These are phyloP conservation scores for Porites rus DNA, from an alignment of 92 coral and sea anemone species.

Conservation along the genomic window DNA sequence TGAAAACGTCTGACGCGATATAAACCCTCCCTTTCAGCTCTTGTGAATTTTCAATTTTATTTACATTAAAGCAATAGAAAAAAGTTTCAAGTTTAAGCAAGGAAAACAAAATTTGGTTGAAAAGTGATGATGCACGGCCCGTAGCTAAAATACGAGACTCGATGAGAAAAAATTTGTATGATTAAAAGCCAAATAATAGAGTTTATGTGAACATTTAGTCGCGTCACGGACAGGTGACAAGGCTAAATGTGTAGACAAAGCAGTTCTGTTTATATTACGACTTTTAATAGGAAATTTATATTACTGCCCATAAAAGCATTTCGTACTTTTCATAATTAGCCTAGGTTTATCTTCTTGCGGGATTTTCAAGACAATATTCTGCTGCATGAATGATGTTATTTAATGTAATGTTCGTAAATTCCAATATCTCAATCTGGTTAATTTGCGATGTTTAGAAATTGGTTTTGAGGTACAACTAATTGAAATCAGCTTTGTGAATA, in stretches of 20 bases:
- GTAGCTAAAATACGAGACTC: too few relatives aligned
- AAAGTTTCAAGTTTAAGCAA: constrained; percentile 13
- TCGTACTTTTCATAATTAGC: background rate
- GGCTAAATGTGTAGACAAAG: background rate
- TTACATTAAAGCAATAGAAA: background rate
- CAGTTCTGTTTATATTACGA: too few relatives aligned
- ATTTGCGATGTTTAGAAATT: background rate
- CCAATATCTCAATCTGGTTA: background rate
- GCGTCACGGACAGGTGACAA: background rate
- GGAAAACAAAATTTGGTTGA: background rate
- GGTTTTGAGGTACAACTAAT: too few relatives aligned
- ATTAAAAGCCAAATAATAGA: background rate
- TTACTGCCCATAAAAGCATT: constrained; percentile 1
- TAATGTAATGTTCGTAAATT: background rate
- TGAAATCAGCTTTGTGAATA: too few relatives aligned
- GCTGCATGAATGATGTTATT: background rate
- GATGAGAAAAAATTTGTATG: too few relatives aligned
- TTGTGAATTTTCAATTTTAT: background rate
- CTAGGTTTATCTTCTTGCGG: background rate
- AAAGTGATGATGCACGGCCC: too few relatives aligned
- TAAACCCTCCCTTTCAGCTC: background rate
- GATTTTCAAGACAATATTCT: background rate
- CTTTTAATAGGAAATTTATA: background rate
- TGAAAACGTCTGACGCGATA: background rate
- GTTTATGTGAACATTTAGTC: background rate